A percentile compares a stretch with the other conserved stretches of the same genome.
Evolutionary conservation across 2,113 vertebrate genomes (phyloP).

Genomic region (Atrichornis clamosus): DNA sequence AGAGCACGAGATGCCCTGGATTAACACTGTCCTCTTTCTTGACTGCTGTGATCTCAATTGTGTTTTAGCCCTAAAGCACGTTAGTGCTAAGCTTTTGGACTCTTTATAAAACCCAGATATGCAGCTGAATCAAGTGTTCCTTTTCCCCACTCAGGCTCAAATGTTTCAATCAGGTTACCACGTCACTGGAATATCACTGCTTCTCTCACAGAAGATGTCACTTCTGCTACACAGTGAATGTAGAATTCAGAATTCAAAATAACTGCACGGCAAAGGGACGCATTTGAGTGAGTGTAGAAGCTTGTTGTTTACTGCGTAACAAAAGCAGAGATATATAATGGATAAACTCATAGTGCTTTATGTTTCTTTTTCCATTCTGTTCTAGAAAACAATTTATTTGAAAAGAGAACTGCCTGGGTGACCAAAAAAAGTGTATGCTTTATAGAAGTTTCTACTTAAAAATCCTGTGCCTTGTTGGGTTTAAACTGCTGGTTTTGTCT

Average conservation of each 20-base stretch:
- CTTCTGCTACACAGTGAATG: background rate
- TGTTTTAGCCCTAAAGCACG: background rate
- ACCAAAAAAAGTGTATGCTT: background rate
- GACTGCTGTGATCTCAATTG: background rate
- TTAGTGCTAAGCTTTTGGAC: slow-evolving; percentile 11
- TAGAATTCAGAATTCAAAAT: background rate
- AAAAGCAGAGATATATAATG: background rate
- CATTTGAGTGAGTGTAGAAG: background rate
- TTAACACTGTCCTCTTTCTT: slow-evolving; percentile 50
- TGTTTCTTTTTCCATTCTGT: background rate
- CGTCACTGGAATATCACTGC: background rate
- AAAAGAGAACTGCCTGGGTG: background rate
- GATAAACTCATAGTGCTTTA: background rate
- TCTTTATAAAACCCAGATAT: slow-evolving; percentile 52
- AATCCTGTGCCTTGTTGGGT: background rate
- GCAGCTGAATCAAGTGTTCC: background rate
- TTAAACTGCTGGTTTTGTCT: slow-evolving; percentile 46
- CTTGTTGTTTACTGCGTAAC: background rate
- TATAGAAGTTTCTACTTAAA: slow-evolving; percentile 12
- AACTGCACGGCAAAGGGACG: background rate
- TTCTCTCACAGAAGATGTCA: background rate
- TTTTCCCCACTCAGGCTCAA: background rate
- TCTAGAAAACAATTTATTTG: background rate
- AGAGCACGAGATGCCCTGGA: slow-evolving; percentile 24
- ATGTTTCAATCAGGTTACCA: slow-evolving; percentile 43